phyloP scores from a whole-genome alignment of 2,113 vertebrate genomes.

The Catagonus wagneri region DNA sequence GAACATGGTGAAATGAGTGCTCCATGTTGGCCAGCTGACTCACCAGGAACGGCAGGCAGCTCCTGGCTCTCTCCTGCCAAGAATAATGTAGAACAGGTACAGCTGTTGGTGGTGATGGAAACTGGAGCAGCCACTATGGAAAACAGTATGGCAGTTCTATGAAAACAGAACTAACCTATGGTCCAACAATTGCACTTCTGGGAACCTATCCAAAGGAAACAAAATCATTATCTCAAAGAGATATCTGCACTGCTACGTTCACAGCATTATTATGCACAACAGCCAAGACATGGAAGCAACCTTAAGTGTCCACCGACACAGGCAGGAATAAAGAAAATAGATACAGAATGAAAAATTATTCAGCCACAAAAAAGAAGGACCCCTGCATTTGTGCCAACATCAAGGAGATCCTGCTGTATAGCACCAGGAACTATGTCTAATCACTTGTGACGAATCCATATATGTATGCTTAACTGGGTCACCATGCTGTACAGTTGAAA shows the following conservation, averaged over 20 bases:
- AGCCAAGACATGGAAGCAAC: not conserved
- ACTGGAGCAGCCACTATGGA: not conserved
- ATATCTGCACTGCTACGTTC: not conserved
- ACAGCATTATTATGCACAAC: not conserved
- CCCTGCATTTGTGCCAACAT: not conserved
- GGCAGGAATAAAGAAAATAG: not conserved
- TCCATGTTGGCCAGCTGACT: constrained; percentile 94
- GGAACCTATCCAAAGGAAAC: not conserved
- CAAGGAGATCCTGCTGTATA: too few relatives aligned
- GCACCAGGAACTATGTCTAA: too few relatives aligned
- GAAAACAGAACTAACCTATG: not conserved
- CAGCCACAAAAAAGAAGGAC: not conserved
- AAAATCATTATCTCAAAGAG: not conserved
- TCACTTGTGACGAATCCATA: too few relatives aligned
- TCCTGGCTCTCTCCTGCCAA: constrained; percentile 90
- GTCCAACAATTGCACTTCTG: not conserved
- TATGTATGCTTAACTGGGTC: too few relatives aligned
- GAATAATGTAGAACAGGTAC: not conserved
- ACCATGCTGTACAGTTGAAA: too few relatives aligned
- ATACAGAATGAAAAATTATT: not conserved
- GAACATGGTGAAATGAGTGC: constrained; percentile 93
- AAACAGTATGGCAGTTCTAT: not conserved
- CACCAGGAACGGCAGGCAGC: constrained; percentile 92
- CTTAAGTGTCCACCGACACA: not conserved
- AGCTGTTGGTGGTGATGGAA: not conserved